Base-by-base conservation (phyloP, 2,888 invertebrate species). In the Microctonus aethiopoides region DNA sequence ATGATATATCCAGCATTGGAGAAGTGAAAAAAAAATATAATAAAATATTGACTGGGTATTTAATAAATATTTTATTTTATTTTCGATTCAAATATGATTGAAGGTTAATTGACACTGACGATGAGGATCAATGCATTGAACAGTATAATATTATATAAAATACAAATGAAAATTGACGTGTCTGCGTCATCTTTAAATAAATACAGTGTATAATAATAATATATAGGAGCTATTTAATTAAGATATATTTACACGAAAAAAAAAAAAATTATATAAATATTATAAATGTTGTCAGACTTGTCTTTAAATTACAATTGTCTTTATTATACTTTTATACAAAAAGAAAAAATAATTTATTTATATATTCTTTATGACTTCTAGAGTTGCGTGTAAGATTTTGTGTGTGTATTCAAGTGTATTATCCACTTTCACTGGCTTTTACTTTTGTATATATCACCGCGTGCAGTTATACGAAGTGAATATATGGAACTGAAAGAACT, bases 141-240 rank as follows among this genome's bases (percentile, higher is more conserved):
- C 29, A 29, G 52, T n/a, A n/a, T n/a, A n/a, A n/a, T n/a, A n/a
- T n/a, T n/a, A n/a, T 26, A 36, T 26, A 41, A 64, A 26, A n/a
- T 56, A 39, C 59, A 71, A 69, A 75, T 75, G 70, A 75, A 72
- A 73, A 75, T 72, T 75, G 75, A 75, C 75, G 73, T 32, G 70
- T 69, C 68, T 72, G 64, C 75, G 75, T 73, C 73, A 75, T 70
- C 67, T 60, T 67, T 39, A 24, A 29, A 29, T 29, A 29, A 29
- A 29, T 29, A 29, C 29, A 29, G 7, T 29, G 29, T n/a, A n/a
- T n/a, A n/a, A n/a, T n/a, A 7, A 29, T 7, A 29, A 29, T 5
- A 29, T 29, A 7, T 29, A 29, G 3, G 29, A 7, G 3, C 3
- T n/a, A 29, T 29, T 29, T 29, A 5, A 29, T 29, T 29, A 7